phyloP scores from a whole-genome alignment of 2,797 vertebrate genomes.

The Lerista edwardsae region DNA sequence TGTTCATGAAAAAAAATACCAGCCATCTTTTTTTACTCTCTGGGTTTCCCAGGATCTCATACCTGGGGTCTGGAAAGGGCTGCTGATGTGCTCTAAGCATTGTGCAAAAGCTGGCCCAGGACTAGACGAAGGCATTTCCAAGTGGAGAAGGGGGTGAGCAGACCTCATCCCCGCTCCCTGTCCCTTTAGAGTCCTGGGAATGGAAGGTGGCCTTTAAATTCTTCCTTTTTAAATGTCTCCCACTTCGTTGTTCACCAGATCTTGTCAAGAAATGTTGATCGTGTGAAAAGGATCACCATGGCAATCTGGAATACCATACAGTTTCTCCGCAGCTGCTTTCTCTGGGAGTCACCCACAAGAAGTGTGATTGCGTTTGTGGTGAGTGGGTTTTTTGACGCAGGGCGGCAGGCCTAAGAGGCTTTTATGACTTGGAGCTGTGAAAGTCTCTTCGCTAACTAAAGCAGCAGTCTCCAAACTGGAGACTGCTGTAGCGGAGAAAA shows the following conservation, averaged over 20 bases:
- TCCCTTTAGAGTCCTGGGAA: slow-evolving; percentile 55
- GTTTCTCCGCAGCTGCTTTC: slow-evolving; percentile 97
- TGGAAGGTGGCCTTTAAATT: slow-evolving; percentile 46
- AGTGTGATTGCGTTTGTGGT: slow-evolving; percentile 94
- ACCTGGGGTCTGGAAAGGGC: background rate
- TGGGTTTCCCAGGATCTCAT: background rate
- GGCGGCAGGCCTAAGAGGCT: background rate
- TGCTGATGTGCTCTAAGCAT: background rate
- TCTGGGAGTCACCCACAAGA: slow-evolving; percentile 91
- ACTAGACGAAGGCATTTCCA: too few species aligned
- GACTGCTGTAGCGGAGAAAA: too few species aligned
- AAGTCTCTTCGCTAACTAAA: too few species aligned
- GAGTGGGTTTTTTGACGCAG: slow-evolving; percentile 74
- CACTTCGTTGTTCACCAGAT: slow-evolving; percentile 80
- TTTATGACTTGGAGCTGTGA: too few species aligned
- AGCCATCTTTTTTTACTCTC: background rate
- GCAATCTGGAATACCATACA: slow-evolving; percentile 92
- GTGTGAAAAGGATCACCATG: slow-evolving; percentile 93
- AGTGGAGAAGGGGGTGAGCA: background rate
- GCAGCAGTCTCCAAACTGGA: too few species aligned
- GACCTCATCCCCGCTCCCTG: slow-evolving; percentile 23
- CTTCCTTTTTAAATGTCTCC: background rate
- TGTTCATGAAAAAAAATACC: background rate
- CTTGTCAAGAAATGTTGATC: slow-evolving; percentile 92
- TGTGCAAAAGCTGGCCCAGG: background rate